Evolutionary conservation across 2,888 invertebrate genomes (phyloP), one percentile per base, ranked within the genome.

Genomic region (Archips xylosteana): DNA sequence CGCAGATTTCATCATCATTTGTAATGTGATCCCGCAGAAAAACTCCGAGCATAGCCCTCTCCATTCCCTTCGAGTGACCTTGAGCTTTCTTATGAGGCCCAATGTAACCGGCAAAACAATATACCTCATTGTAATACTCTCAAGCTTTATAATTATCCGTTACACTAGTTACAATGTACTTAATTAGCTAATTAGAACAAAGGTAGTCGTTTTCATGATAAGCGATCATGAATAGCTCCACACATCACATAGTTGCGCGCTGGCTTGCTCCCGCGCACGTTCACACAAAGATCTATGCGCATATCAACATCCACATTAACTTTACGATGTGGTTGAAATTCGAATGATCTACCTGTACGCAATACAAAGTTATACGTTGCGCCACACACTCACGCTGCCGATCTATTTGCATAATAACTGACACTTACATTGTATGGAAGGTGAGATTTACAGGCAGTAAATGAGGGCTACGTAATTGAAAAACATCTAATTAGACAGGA

Each of bases 351-450:
- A 57, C 1, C 23, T 57, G 57, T 12, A 23, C 3, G 12, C 32
- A 8, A 32, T 15, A n/a, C 34, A 36, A 13, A 68, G 8, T 42
- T 54, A 12, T 13, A 47, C 32, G 68, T 78, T 78, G 70, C 78
- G 79, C 76, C 80, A 75, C 77, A 73, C 75, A 59, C 42, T 75
- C 57, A 60, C 34, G 15, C 63, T 39, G 73, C 78, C 75, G 69
- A 75, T 75, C 63, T 78, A 86, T 87, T 85, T 81, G 80, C 85
- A 86, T 87, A 86, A 82, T 82, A 86, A 84, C 86, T 79, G 85
- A 77, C 82, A 76, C 39, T 75, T 67, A 78, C 78, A 79, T 82
- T 79, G 79, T 79, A 76, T 74, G 47, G 69, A 57, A 49, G 49
- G n/a, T 15, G n/a, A 54, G 60, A 71, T 66, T 71, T 51, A 34